A percentile compares a stretch with the other conserved stretches of the same genome.
Evolutionary conservation across 1,140 invertebrate genomes (phyloP).

Genomic region (Pseudomyrmex dendroicus): DNA sequence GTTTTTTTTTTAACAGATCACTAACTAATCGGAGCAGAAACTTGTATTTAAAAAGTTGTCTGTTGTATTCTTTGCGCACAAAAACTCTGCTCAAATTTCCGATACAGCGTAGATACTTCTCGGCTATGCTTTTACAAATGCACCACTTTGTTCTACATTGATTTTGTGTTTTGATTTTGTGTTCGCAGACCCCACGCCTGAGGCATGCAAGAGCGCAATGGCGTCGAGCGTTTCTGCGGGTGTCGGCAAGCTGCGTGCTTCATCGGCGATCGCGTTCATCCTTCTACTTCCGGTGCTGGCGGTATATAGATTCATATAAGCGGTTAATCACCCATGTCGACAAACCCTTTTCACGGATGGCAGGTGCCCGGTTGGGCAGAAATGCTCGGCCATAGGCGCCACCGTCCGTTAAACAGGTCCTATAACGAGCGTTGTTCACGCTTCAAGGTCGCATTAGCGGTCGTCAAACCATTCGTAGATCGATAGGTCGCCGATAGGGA

Average conservation of each 20-base stretch:
- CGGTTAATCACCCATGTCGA: constrained; percentile 48
- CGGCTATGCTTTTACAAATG: too few relatives aligned
- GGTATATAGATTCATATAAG: constrained; percentile 75
- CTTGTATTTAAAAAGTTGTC: too few relatives aligned
- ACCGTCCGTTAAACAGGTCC: constrained; percentile 39
- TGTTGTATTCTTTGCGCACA: too few relatives aligned
- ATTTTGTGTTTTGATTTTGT: neutral
- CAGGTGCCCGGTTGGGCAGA: constrained; percentile 49
- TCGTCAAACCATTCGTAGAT: constrained; percentile 52
- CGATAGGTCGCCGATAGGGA: constrained; percentile 47
- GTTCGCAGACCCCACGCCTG: constrained; percentile 85
- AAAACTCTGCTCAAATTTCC: too few relatives aligned
- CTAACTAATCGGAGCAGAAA: too few relatives aligned
- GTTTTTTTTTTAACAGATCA: too few relatives aligned
- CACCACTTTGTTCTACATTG: neutral
- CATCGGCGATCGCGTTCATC: constrained; percentile 44
- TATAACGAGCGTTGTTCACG: constrained; percentile 51
- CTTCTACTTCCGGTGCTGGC: constrained; percentile 69
- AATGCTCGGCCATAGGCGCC: constrained; percentile 15
- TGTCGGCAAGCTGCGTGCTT: constrained; percentile 65
- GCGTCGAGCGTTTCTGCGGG: constrained; percentile 85
- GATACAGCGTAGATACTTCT: too few relatives aligned
- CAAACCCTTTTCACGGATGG: constrained; percentile 56
- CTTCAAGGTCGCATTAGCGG: constrained; percentile 47
- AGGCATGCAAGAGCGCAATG: constrained; percentile 86